Evolutionary conservation across 2,113 vertebrate genomes (phyloP), one percentile per base, ranked within the genome.

Genomic region (Engystomops pustulosus): DNA sequence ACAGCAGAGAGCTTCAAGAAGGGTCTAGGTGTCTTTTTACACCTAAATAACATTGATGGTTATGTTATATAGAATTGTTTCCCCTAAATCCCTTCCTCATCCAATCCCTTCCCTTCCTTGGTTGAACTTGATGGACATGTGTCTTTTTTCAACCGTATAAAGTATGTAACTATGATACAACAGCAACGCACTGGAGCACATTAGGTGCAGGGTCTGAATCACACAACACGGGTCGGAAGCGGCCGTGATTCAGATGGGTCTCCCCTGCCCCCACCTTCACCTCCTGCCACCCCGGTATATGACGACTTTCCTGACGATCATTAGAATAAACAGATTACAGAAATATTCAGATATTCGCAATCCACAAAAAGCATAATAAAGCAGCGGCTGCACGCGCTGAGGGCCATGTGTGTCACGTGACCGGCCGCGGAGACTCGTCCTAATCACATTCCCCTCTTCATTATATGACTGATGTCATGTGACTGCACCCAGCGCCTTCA

Each of bases 341-440:
- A 20, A 74, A 47, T 49, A 15, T 49, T 49, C 11, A 74, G 30
- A 74, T 72, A 74, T 74, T 49, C 44, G 9, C 20, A 72, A 27
- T 44, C n/a, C 36, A 71, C 41, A 72, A 45, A 47, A 47, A 74
- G 45, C 71, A 30, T 49, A 74, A 32, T 51, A 74, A 74, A 72
- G 2, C 38, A 41, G 38, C 38, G 1, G 10, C 44, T n/a, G n/a
- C n/a, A 6, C 5, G 25, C 23, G 71, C 71, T 32, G 25, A 49
- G 15, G 32, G 71, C 71, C 15, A 49, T 69, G 4, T 69, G 32
- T 38, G 67, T 20, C 67, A 38, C 34, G 3, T 38, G 67, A 38
- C 17, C 32, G 1, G 65, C 30, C 2, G 32, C 32, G 17, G 67
- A 69, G 11, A 69, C n/a, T 12, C 36, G 18, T 10, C 10, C 68